Percentiles rank a stretch among this genome's conserved stretches.
Conservation (phyloP, 2,888 invertebrate species). For the Tupiocoris notatus region DNA sequence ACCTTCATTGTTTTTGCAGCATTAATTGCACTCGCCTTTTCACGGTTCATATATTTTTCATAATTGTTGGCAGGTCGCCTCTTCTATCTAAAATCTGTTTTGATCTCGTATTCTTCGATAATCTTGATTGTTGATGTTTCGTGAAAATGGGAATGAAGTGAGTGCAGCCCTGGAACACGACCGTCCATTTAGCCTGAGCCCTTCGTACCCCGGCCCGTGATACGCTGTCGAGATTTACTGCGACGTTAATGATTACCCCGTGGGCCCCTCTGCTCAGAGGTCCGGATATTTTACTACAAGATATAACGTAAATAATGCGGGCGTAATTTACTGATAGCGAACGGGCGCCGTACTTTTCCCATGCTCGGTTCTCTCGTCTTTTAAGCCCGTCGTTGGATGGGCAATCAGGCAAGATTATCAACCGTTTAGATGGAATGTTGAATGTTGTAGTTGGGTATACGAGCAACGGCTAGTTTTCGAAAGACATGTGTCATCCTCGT, state of each 20-base stretch:
- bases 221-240: constrained; percentile 3
- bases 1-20: no score
- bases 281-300: constrained; percentile 14
- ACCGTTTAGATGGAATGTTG: not conserved
- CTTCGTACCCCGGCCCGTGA: not conserved
- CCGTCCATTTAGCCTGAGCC: not conserved
- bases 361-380: not conserved
- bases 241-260: constrained; percentile 4
- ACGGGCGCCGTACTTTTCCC: not conserved
- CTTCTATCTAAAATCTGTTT: no score
- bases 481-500: not conserved
- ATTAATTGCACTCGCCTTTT: no score
- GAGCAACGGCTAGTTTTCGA: no score
- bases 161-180: not conserved
- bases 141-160: not conserved
- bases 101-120: no score
- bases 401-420: constrained; percentile 1
- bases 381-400: not conserved
- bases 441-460: not conserved
- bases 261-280: not conserved
- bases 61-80: no score
- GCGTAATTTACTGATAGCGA: not conserved
- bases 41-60: no score
- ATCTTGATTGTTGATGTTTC: no score
- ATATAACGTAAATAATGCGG: constrained; percentile 16